Evolutionary conservation across 2,797 vertebrate species (phyloP).

Genomic region (Diplodus puntazzo): DNA sequence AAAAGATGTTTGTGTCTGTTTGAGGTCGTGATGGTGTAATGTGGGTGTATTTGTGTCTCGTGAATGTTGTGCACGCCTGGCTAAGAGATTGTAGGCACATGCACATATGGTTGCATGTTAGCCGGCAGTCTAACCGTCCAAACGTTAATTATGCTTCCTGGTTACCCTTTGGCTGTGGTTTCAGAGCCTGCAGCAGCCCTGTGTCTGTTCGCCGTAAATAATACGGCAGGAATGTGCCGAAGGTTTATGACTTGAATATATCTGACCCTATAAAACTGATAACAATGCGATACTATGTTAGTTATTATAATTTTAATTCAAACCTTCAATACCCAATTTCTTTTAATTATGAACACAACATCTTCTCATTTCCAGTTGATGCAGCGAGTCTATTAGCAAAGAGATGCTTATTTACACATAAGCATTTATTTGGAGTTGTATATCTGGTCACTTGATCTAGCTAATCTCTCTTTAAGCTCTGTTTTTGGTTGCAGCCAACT

Average conservation of each 20-base stretch:
- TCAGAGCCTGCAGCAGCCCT: constrained; percentile 19
- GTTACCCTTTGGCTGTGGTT: constrained; percentile 35
- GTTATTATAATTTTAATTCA: constrained; percentile 15
- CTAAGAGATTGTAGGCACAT: constrained; percentile 19
- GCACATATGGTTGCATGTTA: constrained; percentile 55
- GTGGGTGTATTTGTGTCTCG: neutral
- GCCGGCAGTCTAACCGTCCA: constrained; percentile 26
- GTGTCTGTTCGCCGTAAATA: constrained; percentile 42
- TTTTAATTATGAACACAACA: too few species aligned
- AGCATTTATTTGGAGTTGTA: too few species aligned
- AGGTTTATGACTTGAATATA: constrained; percentile 22
- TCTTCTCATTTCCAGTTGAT: too few species aligned
- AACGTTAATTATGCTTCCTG: constrained; percentile 51
- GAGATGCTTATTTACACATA: too few species aligned
- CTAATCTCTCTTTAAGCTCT: neutral
- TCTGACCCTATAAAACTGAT: constrained; percentile 4
- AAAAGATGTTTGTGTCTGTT: constrained; percentile 7
- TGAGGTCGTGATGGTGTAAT: constrained; percentile 16
- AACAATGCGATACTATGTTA: constrained; percentile 8
- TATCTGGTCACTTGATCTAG: too few species aligned
- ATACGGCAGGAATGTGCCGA: neutral
- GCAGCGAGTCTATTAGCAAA: too few species aligned
- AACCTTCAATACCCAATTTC: neutral
- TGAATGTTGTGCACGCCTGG: constrained; percentile 23
- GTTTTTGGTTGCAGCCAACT: neutral